Base-by-base conservation (phyloP, 2,113 vertebrate species). In the Scopus umbretta region DNA sequence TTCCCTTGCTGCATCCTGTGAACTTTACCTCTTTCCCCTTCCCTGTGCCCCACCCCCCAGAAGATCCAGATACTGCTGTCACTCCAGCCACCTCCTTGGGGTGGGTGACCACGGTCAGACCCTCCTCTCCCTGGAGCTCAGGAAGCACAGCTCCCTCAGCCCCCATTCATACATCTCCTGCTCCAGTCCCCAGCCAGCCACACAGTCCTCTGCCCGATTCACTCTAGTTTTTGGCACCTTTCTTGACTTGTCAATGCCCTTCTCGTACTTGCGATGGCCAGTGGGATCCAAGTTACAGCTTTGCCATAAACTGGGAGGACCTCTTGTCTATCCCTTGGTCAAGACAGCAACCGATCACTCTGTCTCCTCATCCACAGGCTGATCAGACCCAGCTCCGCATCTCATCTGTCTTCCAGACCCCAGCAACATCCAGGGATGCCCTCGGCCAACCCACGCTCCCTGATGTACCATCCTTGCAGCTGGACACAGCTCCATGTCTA, bases 51-150 rank as follows among this genome's bases (percentile, higher is more conserved):
- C n/a, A n/a, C n/a, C 7, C 18, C 21, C 3, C 3, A 9, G 16
- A 63, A 71, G 61, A 40, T 19, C 1, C 5, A 1, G 27, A 61
- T 19, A 43, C 49, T 16, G 13, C 20, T 20, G 11, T 23, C 65
- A 81, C 8, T 6, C 12, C 38, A 59, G 16, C 7, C n/a, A 50
- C 25, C 36, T 2, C 0, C 27, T 5, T 0, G 0, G 23, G 13
- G 15, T 4, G 11, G 12, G 18, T 30, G 36, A 56, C 20, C 8
- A 2, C 0, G 0, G 30, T 49, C 50, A 78, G 66, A 32, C 2
- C 13, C 36, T 92, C 23, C 26, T 10, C 49, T 5, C 34, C 20
- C 18, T 4, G 0, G 0, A 4, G 34, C 34, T 12, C 1, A 1
- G 45, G 55, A 84, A 91, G 42, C 34, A 25, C 30, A 40, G 59